Evolutionary conservation across 2,888 invertebrate genomes (phyloP).

Genomic region (Schrankia costaestrigalis): DNA sequence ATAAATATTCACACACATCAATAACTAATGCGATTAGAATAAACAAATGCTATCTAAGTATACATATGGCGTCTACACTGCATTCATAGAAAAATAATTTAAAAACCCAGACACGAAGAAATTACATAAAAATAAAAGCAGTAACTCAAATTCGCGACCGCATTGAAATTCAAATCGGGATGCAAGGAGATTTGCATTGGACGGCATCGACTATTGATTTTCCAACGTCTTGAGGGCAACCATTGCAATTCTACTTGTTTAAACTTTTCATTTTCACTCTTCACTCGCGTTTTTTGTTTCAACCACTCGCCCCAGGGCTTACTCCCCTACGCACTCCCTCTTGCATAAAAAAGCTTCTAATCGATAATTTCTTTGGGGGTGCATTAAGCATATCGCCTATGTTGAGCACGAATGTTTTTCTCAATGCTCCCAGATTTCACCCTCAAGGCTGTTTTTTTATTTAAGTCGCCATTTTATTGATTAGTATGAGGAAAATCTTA

Average conservation of each 20-base stretch:
- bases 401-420: slow-evolving; percentile 72
- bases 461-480: slow-evolving; percentile 67
- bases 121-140: slow-evolving; percentile 54
- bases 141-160: slow-evolving; percentile 58
- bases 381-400: slow-evolving; percentile 80
- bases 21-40: too few species aligned
- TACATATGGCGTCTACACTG: too few species aligned
- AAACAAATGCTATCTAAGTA: too few species aligned
- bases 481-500: slow-evolving; percentile 50
- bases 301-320: slow-evolving; percentile 72
- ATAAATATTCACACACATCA: too few species aligned
- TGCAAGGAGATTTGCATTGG: slow-evolving; percentile 76
- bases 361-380: slow-evolving; percentile 82
- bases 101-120: slow-evolving; percentile 32
- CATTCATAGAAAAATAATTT: too few species aligned
- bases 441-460: slow-evolving; percentile 74
- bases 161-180: slow-evolving; percentile 76
- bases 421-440: slow-evolving; percentile 74
- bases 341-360: slow-evolving; percentile 82
- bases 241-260: slow-evolving; percentile 76
- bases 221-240: slow-evolving; percentile 72
- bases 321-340: slow-evolving; percentile 76
- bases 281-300: slow-evolving; percentile 80
- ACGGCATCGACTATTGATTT: slow-evolving; percentile 77
- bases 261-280: slow-evolving; percentile 81